phyloP scores from a whole-genome alignment of 1,140 invertebrate genomes.

The Ladona fulva region DNA sequence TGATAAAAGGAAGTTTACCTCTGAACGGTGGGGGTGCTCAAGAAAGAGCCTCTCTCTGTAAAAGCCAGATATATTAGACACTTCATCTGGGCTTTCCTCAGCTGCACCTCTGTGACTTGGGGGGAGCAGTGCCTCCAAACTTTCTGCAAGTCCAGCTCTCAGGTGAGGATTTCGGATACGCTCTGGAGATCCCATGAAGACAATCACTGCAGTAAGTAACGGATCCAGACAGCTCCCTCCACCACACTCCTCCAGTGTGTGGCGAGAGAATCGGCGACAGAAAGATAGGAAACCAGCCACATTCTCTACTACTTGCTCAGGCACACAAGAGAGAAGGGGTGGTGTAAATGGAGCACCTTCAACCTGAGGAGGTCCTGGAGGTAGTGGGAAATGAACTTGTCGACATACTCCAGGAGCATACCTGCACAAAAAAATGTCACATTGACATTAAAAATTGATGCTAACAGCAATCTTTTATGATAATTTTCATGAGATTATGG shows the following conservation, averaged over 20 bases:
- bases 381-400: not conserved
- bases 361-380: not conserved
- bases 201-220: conserved; percentile 58
- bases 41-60: conserved; percentile 68
- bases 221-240: conserved; percentile 30
- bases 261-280: conserved; percentile 51
- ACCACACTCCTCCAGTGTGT: conserved; percentile 50
- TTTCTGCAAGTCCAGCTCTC: conserved; percentile 79
- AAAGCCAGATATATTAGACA: conserved; percentile 34
- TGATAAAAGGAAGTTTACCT: conserved; percentile 37
- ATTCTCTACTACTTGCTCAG: conserved; percentile 86
- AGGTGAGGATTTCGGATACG: conserved; percentile 88
- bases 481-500: no score
- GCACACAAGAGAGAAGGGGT: conserved; percentile 49
- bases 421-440: not conserved
- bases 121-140: conserved; percentile 72
- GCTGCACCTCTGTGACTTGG: conserved; percentile 32
- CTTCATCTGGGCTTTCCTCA: conserved; percentile 7
- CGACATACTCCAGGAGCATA: not conserved
- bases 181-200: conserved; percentile 64
- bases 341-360: not conserved
- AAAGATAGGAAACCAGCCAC: conserved; percentile 70
- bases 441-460: not conserved
- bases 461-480: no score
- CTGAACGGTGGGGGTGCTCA: conserved; percentile 58